These are phyloP conservation scores for Entelurus aequoreus DNA, from an alignment of 2,113 vertebrate species.

Conservation along the genomic window DNA sequence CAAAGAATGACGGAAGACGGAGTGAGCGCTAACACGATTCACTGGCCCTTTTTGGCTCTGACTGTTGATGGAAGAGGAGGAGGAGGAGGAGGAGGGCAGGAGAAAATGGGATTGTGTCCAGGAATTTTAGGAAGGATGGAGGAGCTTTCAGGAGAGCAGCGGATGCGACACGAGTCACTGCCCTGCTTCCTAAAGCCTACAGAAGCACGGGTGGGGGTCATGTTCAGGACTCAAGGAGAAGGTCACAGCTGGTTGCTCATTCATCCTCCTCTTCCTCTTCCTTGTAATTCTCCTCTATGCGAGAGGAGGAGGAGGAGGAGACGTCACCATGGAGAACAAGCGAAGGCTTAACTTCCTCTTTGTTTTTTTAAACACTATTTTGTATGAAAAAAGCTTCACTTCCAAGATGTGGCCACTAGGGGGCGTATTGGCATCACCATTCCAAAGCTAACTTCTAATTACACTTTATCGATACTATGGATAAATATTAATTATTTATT, in stretches of 20 bases:
- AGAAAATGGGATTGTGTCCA: slow-evolving; percentile 1
- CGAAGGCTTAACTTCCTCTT: slow-evolving; percentile 26
- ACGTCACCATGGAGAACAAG: neutral
- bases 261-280: slow-evolving; percentile 28
- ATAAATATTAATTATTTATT: neutral
- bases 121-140: slow-evolving; percentile 20
- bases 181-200: slow-evolving; percentile 31
- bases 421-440: too few species aligned
- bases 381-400: too few species aligned
- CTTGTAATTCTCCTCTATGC: slow-evolving; percentile 10
- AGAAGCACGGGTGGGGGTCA: slow-evolving; percentile 35
- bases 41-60: slow-evolving; percentile 52
- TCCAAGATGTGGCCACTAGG: too few species aligned
- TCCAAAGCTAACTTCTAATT: too few species aligned
- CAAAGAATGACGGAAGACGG: slow-evolving; percentile 21
- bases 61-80: slow-evolving; percentile 33
- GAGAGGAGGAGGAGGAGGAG: slow-evolving; percentile 11
- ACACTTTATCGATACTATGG: too few species aligned
- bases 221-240: slow-evolving; percentile 54
- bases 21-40: slow-evolving; percentile 55
- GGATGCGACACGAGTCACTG: slow-evolving; percentile 39
- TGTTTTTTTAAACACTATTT: neutral
- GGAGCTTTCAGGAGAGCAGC: slow-evolving; percentile 26
- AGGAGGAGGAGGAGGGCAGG: slow-evolving; percentile 16
- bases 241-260: slow-evolving; percentile 46